phyloP scores from a whole-genome alignment of 2,888 invertebrate species.

The Drosophila prolongata region DNA sequence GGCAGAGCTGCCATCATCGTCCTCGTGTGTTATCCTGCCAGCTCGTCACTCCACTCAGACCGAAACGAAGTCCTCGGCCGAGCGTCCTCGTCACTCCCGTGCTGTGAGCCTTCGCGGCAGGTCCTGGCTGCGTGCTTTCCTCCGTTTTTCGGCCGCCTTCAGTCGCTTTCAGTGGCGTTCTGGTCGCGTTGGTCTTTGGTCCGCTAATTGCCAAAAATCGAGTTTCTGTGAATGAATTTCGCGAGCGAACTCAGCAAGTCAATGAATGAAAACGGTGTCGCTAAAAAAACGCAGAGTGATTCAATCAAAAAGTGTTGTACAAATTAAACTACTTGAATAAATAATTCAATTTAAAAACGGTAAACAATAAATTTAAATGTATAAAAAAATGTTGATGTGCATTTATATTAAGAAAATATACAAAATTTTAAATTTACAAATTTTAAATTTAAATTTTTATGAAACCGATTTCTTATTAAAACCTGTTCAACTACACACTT shows the following conservation, averaged over 20 bases:
- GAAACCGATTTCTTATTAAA: too few species aligned
- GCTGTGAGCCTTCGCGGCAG: constrained; percentile 44
- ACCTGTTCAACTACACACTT: too few species aligned
- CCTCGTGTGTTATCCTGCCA: constrained; percentile 60
- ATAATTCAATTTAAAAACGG: constrained; percentile 6
- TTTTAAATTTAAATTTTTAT: too few species aligned
- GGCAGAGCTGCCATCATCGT: constrained; percentile 70
- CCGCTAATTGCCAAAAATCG: constrained; percentile 41
- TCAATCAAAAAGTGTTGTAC: not conserved
- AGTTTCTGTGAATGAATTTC: constrained; percentile 55
- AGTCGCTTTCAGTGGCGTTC: constrained; percentile 67
- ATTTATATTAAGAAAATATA: not conserved
- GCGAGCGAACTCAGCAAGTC: constrained; percentile 27
- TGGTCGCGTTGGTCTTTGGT: constrained; percentile 51
- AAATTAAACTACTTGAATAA: not conserved
- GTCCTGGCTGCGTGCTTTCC: constrained; percentile 46
- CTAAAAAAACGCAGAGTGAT: constrained; percentile 2
- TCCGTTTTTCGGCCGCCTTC: constrained; percentile 40
- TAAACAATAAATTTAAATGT: not conserved
- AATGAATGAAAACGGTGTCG: constrained; percentile 28
- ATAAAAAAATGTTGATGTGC: not conserved
- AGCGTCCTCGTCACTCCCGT: constrained; percentile 55
- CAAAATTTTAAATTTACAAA: not conserved
- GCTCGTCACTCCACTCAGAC: constrained; percentile 62
- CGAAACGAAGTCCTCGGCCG: constrained; percentile 62